phyloP scores from a whole-genome alignment of 2,113 vertebrate genomes.

The Cottus gobio region DNA sequence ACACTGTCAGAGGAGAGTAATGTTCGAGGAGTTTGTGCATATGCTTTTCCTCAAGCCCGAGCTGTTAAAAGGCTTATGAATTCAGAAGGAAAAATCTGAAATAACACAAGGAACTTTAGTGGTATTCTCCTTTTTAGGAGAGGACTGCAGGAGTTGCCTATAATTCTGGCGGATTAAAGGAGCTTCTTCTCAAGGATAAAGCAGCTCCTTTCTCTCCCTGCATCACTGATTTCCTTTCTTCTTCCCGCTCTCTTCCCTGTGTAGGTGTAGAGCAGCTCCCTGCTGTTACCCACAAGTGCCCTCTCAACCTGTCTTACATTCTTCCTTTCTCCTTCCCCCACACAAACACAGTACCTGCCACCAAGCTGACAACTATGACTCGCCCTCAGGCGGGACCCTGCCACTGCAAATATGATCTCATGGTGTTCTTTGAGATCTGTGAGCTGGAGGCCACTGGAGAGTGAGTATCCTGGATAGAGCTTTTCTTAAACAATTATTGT shows the following conservation, averaged over 20 bases:
- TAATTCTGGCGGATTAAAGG: conserved; percentile 22
- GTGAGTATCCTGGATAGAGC: conserved; percentile 82
- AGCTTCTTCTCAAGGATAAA: conserved; percentile 9
- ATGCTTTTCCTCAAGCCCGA: not conserved
- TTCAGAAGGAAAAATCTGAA: not conserved
- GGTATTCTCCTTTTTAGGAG: conserved; percentile 16
- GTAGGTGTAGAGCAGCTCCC: conserved; percentile 46
- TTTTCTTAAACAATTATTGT: not conserved
- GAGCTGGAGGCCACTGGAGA: conserved; percentile 98
- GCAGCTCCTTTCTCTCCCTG: conserved; percentile 35
- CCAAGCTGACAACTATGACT: conserved; percentile 92
- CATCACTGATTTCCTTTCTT: conserved; percentile 55
- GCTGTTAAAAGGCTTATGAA: not conserved
- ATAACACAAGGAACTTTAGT: not conserved
- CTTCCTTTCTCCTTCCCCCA: conserved; percentile 13
- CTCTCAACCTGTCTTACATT: conserved; percentile 2
- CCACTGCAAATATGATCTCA: conserved; percentile 96
- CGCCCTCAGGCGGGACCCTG: conserved; percentile 90
- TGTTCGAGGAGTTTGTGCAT: not conserved
- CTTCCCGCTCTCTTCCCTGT: conserved; percentile 49
- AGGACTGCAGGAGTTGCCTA: conserved; percentile 2
- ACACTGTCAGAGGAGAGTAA: conserved; percentile 1
- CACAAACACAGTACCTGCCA: conserved; percentile 89
- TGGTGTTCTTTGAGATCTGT: conserved; percentile 98
- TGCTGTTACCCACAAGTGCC: conserved; percentile 29